Evolutionary conservation across 30 jellyfish, hydroid and myxozoan genomes (phyloP).

Genomic region (Clytia hemisphaerica): DNA sequence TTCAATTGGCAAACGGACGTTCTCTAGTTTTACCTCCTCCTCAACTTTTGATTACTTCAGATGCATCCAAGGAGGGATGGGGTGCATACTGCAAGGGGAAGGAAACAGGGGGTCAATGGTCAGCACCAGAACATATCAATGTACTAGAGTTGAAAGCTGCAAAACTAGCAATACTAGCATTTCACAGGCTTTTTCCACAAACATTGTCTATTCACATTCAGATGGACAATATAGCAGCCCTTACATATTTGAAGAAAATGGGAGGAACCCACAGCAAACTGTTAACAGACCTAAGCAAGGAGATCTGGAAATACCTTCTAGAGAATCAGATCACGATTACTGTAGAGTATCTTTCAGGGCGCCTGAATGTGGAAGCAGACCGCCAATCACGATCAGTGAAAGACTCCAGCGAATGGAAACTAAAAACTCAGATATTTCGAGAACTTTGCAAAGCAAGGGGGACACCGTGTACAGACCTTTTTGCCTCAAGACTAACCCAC

Average conservation of each 20-base stretch:
- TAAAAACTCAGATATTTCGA: constrained; percentile 12
- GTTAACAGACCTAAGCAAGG: constrained; percentile 2
- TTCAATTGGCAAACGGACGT: not conserved
- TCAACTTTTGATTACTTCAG: not conserved
- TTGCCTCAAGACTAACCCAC: constrained; percentile 15
- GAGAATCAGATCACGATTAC: constrained; percentile 45
- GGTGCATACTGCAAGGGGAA: not conserved
- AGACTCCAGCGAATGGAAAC: constrained; percentile 31
- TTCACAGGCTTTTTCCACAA: not conserved
- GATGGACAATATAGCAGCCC: constrained; percentile 10
- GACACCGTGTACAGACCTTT: constrained; percentile 24
- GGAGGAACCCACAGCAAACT: constrained; percentile 1
- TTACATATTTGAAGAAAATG: not conserved
- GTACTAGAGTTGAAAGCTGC: not conserved
- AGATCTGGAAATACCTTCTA: constrained; percentile 6
- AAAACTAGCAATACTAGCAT: not conserved
- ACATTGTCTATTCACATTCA: not conserved
- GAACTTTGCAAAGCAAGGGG: constrained; percentile 13
- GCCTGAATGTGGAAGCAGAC: constrained; percentile 24
- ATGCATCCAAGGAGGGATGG: not conserved
- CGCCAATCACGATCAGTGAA: constrained; percentile 17
- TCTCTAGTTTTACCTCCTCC: not conserved
- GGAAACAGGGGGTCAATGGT: not conserved
- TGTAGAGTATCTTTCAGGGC: constrained; percentile 27
- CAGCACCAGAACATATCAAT: not conserved